These are phyloP conservation scores for Machimus atricapillus DNA, from an alignment of 2,888 invertebrate species.

Conservation along the genomic window DNA sequence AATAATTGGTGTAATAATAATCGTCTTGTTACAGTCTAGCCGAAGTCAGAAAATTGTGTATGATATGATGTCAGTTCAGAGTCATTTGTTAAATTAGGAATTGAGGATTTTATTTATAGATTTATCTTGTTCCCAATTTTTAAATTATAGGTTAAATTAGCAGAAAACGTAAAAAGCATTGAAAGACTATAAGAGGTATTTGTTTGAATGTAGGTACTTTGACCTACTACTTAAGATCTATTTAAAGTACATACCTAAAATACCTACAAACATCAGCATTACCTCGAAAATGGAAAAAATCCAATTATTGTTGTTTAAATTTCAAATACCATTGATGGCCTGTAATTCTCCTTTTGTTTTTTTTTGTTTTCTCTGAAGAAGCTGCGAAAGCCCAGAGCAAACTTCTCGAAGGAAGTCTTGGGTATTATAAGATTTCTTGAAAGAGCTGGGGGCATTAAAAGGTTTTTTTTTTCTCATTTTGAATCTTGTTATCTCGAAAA, in stretches of 20 bases:
- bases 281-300: neutral
- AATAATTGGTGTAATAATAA: neutral
- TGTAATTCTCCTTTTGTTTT: neutral
- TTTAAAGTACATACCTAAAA: neutral
- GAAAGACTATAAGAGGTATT: neutral
- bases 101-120: neutral
- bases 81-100: neutral
- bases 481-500: neutral
- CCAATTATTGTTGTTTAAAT: neutral
- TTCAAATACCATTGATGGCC: neutral
- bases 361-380: neutral
- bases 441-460: neutral
- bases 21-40: neutral
- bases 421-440: neutral
- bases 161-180: neutral
- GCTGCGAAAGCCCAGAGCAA: neutral
- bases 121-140: neutral
- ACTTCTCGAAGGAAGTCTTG: neutral
- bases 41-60: neutral
- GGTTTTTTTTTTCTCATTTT: neutral
- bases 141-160: neutral
- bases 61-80: neutral
- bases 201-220: neutral
- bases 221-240: neutral
- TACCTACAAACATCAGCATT: neutral